phyloP scores from a whole-genome alignment of 2,113 vertebrate species.

The Tenebrosternarchus preto region DNA sequence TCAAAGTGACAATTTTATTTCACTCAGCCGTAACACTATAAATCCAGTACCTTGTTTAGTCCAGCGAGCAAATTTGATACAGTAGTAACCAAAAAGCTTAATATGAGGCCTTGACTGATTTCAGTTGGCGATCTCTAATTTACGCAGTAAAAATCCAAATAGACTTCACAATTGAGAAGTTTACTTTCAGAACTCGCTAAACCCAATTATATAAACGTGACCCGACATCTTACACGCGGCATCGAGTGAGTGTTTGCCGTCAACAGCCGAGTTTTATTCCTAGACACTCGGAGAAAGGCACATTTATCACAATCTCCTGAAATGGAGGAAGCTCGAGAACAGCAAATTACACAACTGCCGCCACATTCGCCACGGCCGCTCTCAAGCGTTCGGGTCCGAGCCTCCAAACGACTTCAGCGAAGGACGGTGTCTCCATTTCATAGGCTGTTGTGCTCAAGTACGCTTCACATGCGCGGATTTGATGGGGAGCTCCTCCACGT shows the following conservation, averaged over 20 bases:
- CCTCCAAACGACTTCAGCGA: not conserved
- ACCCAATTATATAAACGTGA: no score
- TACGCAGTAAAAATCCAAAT: no score
- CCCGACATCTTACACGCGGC: not conserved
- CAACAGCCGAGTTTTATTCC: not conserved
- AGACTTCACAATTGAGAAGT: no score
- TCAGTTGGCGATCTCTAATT: not conserved
- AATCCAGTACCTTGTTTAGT: not conserved
- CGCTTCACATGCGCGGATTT: conserved; percentile 31
- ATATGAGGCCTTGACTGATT: not conserved
- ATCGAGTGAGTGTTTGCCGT: not conserved
- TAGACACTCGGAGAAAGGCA: conserved; percentile 7
- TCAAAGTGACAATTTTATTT: conserved; percentile 11
- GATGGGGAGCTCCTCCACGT: conserved; percentile 36
- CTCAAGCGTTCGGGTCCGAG: conserved; percentile 9
- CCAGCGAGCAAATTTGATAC: not conserved
- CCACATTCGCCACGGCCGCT: conserved; percentile 24
- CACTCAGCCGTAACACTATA: not conserved
- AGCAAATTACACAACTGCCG: conserved; percentile 28
- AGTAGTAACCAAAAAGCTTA: not conserved
- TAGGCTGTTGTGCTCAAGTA: conserved; percentile 43
- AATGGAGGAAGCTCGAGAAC: not conserved
- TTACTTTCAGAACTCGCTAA: no score
- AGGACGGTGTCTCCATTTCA: conserved; percentile 40
- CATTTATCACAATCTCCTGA: conserved; percentile 3